Conservation (phyloP, 2,888 invertebrate species). For the Drosophila recens region DNA sequence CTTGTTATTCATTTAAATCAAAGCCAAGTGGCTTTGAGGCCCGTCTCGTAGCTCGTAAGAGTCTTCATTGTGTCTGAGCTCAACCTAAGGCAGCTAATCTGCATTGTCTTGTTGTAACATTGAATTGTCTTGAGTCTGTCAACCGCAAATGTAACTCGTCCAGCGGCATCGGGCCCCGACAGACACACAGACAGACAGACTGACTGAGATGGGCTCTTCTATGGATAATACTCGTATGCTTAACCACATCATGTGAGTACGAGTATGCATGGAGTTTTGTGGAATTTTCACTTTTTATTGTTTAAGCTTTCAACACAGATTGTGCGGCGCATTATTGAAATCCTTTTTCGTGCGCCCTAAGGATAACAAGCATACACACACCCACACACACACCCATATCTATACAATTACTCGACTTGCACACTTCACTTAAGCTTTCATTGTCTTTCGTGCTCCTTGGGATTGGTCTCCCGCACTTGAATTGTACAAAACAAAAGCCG, state of each 20-base stretch:
- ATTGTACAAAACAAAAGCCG: slow-evolving; percentile 71
- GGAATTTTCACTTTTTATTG: slow-evolving; percentile 79
- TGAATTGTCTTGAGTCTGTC: slow-evolving; percentile 51
- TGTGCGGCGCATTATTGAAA: slow-evolving; percentile 78
- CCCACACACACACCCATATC: neutral
- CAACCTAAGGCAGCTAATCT: slow-evolving; percentile 63
- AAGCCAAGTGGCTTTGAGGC: slow-evolving; percentile 43
- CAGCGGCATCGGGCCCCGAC: slow-evolving; percentile 1
- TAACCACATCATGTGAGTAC: slow-evolving; percentile 49
- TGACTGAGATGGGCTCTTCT: slow-evolving; percentile 11
- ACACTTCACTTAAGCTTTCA: slow-evolving; percentile 36
- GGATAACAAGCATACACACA: slow-evolving; percentile 30
- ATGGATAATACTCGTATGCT: slow-evolving; percentile 62
- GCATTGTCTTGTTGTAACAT: slow-evolving; percentile 60
- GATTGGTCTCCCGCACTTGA: slow-evolving; percentile 57
- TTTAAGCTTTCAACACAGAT: slow-evolving; percentile 80
- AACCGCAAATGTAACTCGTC: slow-evolving; percentile 52
- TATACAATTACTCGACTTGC: slow-evolving; percentile 29
- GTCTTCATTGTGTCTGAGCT: slow-evolving; percentile 20
- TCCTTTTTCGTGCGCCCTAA: slow-evolving; percentile 69
- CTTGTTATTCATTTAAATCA: slow-evolving; percentile 71
- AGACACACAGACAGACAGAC: slow-evolving; percentile 10
- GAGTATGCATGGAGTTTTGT: slow-evolving; percentile 52
- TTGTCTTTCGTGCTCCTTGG: slow-evolving; percentile 46
- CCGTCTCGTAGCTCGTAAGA: neutral